Conservation (phyloP, 2,888 invertebrate species). For the Pardosa pseudoannulata region DNA sequence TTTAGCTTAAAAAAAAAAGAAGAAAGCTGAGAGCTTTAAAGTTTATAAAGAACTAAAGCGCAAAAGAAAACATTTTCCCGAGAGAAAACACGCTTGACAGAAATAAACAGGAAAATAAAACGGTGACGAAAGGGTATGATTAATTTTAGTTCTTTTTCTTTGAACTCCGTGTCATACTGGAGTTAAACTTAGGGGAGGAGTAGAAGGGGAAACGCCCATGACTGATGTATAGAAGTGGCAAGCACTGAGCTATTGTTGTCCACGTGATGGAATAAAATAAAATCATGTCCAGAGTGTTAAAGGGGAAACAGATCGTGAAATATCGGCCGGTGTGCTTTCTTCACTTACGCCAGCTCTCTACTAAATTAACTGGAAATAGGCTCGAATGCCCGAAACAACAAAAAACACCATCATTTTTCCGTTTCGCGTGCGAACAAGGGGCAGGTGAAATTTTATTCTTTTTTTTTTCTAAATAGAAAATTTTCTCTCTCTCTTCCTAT, state of each 20-base stretch:
- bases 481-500: background rate
- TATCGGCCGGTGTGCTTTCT: too few relatives aligned
- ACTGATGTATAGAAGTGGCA: background rate
- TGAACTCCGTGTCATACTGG: background rate
- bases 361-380: background rate
- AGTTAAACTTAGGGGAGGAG: background rate
- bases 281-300: background rate
- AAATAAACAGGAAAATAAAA: background rate
- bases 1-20: too few relatives aligned
- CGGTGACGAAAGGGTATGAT: background rate
- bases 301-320: too few relatives aligned
- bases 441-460: background rate
- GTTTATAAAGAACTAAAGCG: too few relatives aligned
- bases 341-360: too few relatives aligned
- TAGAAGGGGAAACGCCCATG: background rate
- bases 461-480: background rate
- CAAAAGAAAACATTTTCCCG: background rate
- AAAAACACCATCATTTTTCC: background rate
- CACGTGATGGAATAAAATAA: background rate
- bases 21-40: too few relatives aligned
- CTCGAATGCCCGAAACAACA: background rate
- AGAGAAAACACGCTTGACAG: background rate
- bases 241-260: background rate
- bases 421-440: background rate
- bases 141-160: background rate